Conservation (phyloP, 2,888 invertebrate genomes). For the Drosophila austrosaltans region DNA sequence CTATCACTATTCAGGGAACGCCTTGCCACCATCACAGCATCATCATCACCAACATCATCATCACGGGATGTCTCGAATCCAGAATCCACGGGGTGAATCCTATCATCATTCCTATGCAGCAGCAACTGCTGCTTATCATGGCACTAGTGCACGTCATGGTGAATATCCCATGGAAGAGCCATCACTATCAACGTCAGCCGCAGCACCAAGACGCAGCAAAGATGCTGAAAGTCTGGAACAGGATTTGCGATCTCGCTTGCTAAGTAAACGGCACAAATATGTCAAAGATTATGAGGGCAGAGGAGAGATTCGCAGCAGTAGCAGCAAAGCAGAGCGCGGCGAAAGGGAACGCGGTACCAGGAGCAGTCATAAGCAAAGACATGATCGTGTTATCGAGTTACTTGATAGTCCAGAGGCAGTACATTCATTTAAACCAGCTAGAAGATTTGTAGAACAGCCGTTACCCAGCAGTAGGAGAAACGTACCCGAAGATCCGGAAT, state of each 20-base stretch:
- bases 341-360: constrained; percentile 63
- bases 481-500: constrained; percentile 83
- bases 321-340: constrained; percentile 47
- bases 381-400: constrained; percentile 83
- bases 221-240: constrained; percentile 88
- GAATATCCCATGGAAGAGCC: constrained; percentile 63
- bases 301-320: constrained; percentile 29
- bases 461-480: constrained; percentile 50
- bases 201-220: constrained; percentile 49
- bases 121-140: constrained; percentile 50
- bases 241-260: constrained; percentile 89
- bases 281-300: constrained; percentile 84
- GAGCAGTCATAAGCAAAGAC: constrained; percentile 65
- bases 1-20: constrained; percentile 54
- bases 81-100: constrained; percentile 31
- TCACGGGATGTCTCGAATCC: constrained; percentile 32
- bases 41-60: constrained; percentile 66
- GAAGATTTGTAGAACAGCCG: constrained; percentile 67
- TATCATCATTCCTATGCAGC: constrained; percentile 47
- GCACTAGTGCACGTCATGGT: constrained; percentile 54
- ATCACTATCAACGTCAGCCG: constrained; percentile 45
- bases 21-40: constrained; percentile 46
- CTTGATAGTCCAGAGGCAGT: constrained; percentile 83
- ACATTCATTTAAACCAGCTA: constrained; percentile 53
- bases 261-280: constrained; percentile 89